phyloP scores from a whole-genome alignment of 2,113 vertebrate genomes.

The Holacanthus passer region DNA sequence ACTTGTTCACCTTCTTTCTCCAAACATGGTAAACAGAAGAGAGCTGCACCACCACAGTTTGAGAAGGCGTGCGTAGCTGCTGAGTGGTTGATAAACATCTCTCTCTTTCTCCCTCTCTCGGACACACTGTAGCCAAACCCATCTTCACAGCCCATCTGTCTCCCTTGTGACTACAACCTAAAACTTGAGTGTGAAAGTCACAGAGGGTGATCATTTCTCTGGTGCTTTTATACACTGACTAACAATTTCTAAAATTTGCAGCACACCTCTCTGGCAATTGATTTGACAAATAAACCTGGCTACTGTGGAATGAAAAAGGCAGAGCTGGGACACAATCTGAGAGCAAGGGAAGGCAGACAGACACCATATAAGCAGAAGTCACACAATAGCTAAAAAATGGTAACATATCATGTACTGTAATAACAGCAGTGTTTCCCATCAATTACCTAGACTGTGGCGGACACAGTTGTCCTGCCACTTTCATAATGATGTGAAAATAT shows the following conservation, averaged over 20 bases:
- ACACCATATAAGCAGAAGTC: constrained; percentile 8
- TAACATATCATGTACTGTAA: neutral
- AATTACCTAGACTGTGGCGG: too few relatives aligned
- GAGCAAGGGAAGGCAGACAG: neutral
- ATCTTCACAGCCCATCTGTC: constrained; percentile 69
- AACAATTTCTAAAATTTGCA: constrained; percentile 48
- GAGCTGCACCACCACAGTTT: constrained; percentile 39
- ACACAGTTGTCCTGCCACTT: too few relatives aligned
- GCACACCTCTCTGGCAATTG: constrained; percentile 28
- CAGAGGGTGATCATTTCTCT: constrained; percentile 49
- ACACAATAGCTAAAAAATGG: neutral
- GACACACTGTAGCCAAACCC: constrained; percentile 63
- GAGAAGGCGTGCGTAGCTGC: constrained; percentile 33
- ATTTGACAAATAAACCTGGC: constrained; percentile 33
- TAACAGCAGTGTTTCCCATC: too few relatives aligned
- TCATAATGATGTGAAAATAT: too few relatives aligned
- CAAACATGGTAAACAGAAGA: constrained; percentile 78
- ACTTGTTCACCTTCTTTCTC: constrained; percentile 70
- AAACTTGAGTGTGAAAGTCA: constrained; percentile 59
- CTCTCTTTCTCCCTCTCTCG: constrained; percentile 48
- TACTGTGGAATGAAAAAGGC: constrained; percentile 11
- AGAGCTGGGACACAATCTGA: neutral
- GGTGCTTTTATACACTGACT: constrained; percentile 40
- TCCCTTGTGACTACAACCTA: constrained; percentile 61
- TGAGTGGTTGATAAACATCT: constrained; percentile 71